Percentiles rank a stretch among this genome's conserved stretches.
Evolutionary conservation across 2,888 invertebrate species (phyloP).

Genomic region (Tenthredo distinguenda): DNA sequence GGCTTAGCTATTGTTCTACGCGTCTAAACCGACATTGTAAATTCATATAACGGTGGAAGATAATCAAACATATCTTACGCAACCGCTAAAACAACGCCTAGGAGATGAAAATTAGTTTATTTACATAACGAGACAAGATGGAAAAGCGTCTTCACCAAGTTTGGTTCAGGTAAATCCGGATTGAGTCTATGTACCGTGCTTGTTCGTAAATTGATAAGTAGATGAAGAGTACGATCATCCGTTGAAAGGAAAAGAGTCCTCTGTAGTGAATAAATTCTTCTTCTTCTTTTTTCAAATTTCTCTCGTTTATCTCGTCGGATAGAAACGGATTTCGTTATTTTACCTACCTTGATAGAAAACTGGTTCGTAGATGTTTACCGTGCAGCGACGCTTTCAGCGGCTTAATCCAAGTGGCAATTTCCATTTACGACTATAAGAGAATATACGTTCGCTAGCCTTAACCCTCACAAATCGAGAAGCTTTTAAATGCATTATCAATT

Average conservation of each 20-base stretch:
- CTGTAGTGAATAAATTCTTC: background rate
- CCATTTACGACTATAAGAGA: background rate
- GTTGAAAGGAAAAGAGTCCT: background rate
- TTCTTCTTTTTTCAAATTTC: background rate
- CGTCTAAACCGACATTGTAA: slow-evolving; percentile 10
- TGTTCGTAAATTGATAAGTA: background rate
- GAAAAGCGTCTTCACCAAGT: background rate
- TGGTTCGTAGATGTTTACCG: background rate
- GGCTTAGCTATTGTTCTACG: slow-evolving; percentile 39
- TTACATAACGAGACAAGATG: background rate
- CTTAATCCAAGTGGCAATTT: slow-evolving; percentile 32
- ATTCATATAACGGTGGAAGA: slow-evolving; percentile 26
- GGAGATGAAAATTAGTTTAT: slow-evolving; percentile 43
- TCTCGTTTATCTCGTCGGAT: background rate
- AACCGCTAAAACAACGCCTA: background rate
- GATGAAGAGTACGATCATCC: background rate
- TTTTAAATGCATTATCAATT: background rate
- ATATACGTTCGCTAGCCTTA: background rate
- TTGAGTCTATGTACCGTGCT: background rate
- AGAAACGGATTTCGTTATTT: background rate
- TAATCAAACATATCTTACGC: slow-evolving; percentile 23
- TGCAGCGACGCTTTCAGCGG: background rate
- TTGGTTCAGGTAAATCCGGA: background rate
- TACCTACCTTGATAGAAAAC: slow-evolving; percentile 3
- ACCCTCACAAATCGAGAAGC: slow-evolving; percentile 3